Base-by-base conservation (phyloP, 2,113 vertebrate species). In the Chaenogobius annularis region DNA sequence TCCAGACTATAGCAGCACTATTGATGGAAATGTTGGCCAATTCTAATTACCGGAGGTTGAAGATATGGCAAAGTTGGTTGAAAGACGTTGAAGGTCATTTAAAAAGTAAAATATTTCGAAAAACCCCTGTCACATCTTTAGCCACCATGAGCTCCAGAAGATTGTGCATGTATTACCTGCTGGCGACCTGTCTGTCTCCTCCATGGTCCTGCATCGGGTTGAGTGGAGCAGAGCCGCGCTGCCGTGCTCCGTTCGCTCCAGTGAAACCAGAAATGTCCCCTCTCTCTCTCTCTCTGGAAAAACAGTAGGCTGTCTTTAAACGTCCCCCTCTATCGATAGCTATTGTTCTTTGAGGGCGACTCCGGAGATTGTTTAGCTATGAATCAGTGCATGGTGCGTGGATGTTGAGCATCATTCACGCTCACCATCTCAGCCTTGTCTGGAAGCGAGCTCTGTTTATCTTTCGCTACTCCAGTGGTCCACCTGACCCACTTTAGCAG, bases 201-300 rank as follows among this genome's bases (percentile, higher is more conserved):
- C 88, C 92, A 90, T 93, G 90, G 88, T 93, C 91, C 92, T 93
- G 91, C 92, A 93, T 93, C 86, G 88, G 91, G 79, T 69, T 86
- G 70, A 61, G 58, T 59, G 47, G 77, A 74, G 77, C 84, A 85
- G 84, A 81, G 83, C 83, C 61, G 65, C 82, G 78, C 73, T 73
- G 83, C 85, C 79, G 78, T 47, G 80, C 66, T 80, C 75, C 22
- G 67, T 52, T 69, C 44, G 79, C 52, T 70, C 68, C 74, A 56
- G 46, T n/a, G 26, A 13, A n/a, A 11, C 56, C 77, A 37, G 54
- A 43, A 15, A 10, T 46, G 40, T 69, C 71, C 62, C 4, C 26
- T 66, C 62, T 74, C 62, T 62, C 64, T 31, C 26, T 66, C 62
- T 74, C 62, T 62, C 64, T 22, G 7, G 54, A 40, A 20, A 56